Conservation (phyloP, 2,113 vertebrate species). For the Muntiacus reevesi region DNA sequence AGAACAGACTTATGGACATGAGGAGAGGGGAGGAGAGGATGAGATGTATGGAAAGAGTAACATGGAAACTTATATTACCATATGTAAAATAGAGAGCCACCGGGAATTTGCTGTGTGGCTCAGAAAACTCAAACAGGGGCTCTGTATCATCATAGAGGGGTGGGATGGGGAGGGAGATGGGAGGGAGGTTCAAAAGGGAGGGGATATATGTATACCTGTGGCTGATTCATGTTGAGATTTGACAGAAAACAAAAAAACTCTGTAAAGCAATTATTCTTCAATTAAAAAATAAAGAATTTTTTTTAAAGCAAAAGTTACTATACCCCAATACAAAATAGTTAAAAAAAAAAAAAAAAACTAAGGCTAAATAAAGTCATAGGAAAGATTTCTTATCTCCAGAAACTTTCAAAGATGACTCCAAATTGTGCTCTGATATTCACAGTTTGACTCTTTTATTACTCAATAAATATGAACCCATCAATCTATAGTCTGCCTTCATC, state of each 20-base stretch:
- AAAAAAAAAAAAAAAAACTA: not conserved
- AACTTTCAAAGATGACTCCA: not conserved
- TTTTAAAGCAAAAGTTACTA: not conserved
- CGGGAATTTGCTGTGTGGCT: not conserved
- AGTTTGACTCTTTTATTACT: not conserved
- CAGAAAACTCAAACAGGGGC: not conserved
- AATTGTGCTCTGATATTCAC: not conserved
- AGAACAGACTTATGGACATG: not conserved
- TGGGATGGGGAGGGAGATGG: not conserved
- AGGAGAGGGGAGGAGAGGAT: not conserved
- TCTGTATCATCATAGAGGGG: rapidly evolving
- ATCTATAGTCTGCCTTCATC: not conserved
- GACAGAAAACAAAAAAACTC: not conserved
- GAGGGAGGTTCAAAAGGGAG: not conserved
- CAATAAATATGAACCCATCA: not conserved
- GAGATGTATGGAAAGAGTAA: not conserved
- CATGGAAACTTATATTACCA: not conserved
- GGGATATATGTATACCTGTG: not conserved
- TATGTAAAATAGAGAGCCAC: not conserved
- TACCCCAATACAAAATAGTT: not conserved
- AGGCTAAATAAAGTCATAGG: not conserved
- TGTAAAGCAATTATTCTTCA: not conserved
- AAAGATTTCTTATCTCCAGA: not conserved
- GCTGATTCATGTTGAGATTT: not conserved
- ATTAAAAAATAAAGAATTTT: not conserved